These are phyloP conservation scores for Indicator indicator DNA, from an alignment of 2,113 vertebrate species.

Conservation along the genomic window DNA sequence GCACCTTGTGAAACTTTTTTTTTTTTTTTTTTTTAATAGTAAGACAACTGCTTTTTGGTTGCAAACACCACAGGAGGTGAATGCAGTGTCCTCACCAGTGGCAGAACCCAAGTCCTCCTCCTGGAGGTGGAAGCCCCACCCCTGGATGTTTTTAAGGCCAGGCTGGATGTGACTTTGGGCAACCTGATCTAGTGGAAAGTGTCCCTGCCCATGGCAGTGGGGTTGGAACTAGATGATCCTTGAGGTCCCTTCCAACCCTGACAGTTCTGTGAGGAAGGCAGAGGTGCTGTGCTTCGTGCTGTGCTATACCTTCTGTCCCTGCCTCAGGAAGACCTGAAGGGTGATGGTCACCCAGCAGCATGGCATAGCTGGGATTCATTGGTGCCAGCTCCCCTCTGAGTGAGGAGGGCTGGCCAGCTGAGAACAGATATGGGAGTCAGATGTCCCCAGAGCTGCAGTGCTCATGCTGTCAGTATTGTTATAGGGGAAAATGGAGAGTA, in stretches of 20 bases:
- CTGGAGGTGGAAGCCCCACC: too few relatives aligned
- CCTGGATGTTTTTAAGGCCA: too few relatives aligned
- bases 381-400: not conserved
- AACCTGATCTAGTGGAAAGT: too few relatives aligned
- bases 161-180: too few relatives aligned
- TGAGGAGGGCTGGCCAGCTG: not conserved
- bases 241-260: too few relatives aligned
- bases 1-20: rapidly evolving
- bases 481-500: constrained; percentile 47
- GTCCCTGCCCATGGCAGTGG: too few relatives aligned
- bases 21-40: not conserved
- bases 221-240: too few relatives aligned
- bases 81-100: rapidly evolving
- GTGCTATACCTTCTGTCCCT: not conserved
- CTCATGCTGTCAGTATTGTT: constrained; percentile 27
- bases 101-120: not conserved
- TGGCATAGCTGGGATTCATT: rapidly evolving
- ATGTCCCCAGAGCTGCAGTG: not conserved
- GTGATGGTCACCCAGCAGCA: not conserved
- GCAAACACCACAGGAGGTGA: not conserved
- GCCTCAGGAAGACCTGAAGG: not conserved
- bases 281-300: not conserved
- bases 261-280: not conserved
- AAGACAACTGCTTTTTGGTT: not conserved
- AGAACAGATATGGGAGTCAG: not conserved